Percentiles rank a stretch among this genome's conserved stretches.
Conservation (phyloP, 1,140 invertebrate species). For the Drosophila tristis region DNA sequence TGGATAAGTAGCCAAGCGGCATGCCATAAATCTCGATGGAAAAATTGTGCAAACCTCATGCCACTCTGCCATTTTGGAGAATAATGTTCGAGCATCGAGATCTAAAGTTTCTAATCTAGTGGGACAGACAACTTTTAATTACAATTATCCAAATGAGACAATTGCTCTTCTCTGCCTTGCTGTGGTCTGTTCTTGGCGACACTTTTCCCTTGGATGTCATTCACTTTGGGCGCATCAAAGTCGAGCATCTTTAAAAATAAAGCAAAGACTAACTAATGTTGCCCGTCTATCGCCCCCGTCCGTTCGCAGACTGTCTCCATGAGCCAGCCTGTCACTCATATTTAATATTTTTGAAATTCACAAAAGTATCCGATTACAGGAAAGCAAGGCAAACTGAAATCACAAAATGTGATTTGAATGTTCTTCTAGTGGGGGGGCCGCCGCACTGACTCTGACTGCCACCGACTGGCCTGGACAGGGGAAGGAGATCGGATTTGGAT, state of each 20-base stretch:
- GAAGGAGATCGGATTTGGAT: background rate
- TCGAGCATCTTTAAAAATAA: slow-evolving; percentile 77
- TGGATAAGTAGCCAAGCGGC: slow-evolving; percentile 33
- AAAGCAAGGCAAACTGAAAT: slow-evolving; percentile 82
- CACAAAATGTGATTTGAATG: slow-evolving; percentile 75
- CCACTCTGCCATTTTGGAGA: background rate
- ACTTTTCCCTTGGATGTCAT: slow-evolving; percentile 72
- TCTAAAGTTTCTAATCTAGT: slow-evolving; percentile 31
- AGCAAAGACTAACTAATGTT: slow-evolving; percentile 70
- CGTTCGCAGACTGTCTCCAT: slow-evolving; percentile 35
- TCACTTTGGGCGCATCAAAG: slow-evolving; percentile 75
- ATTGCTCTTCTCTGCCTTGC: slow-evolving; percentile 4
- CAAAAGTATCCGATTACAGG: slow-evolving; percentile 83
- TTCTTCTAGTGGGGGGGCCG: slow-evolving; percentile 50
- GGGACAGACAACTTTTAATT: slow-evolving; percentile 48
- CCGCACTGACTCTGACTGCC: slow-evolving; percentile 16
- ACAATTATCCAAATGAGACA: slow-evolving; percentile 53
- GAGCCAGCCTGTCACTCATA: slow-evolving; percentile 76
- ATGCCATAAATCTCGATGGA: slow-evolving; percentile 22
- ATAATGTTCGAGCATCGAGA: slow-evolving; percentile 10
- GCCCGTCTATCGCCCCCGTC: slow-evolving; percentile 13
- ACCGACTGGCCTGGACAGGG: slow-evolving; percentile 24
- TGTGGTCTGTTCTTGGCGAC: slow-evolving; percentile 27
- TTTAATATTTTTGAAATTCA: slow-evolving; percentile 82
- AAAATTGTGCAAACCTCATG: slow-evolving; percentile 38